Evolutionary conservation across 2,113 vertebrate genomes (phyloP).

Genomic region (Dascyllus trimaculatus): DNA sequence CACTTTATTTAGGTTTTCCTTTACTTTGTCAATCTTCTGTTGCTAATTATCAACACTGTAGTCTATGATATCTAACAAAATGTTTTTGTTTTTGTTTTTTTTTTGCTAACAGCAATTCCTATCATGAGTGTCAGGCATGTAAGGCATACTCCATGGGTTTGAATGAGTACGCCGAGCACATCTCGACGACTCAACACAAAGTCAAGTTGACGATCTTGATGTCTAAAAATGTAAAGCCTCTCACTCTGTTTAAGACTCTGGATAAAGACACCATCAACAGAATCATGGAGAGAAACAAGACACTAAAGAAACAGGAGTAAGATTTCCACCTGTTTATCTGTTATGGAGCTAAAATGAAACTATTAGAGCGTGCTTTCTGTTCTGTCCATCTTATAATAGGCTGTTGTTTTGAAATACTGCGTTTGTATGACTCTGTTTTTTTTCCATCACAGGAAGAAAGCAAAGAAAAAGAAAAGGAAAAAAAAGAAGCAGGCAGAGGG

Average conservation of each 20-base stretch:
- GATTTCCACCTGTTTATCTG: neutral
- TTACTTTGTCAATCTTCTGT: no score
- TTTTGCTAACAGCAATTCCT: slow-evolving; percentile 82
- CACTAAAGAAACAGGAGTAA: slow-evolving; percentile 41
- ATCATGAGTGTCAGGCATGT: slow-evolving; percentile 91
- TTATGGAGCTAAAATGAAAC: neutral
- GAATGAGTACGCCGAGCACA: slow-evolving; percentile 88
- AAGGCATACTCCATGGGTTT: slow-evolving; percentile 84
- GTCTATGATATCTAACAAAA: neutral
- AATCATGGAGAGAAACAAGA: slow-evolving; percentile 57
- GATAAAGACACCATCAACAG: fast-evolving
- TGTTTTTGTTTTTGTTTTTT: slow-evolving; percentile 2
- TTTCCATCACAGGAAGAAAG: slow-evolving; percentile 51
- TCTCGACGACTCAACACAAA: slow-evolving; percentile 88
- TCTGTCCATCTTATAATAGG: neutral
- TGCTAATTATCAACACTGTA: neutral
- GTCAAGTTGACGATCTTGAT: slow-evolving; percentile 80
- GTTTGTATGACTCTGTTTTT: neutral
- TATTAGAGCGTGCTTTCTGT: neutral
- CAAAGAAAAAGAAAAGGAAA: slow-evolving; percentile 22
- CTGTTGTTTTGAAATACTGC: neutral
- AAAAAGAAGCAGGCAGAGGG: slow-evolving; percentile 19
- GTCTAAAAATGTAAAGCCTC: slow-evolving; percentile 74
- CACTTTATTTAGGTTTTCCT: no score
- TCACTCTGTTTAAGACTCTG: slow-evolving; percentile 22